Evolutionary conservation across 2,797 vertebrate genomes (phyloP), one percentile per base, ranked within the genome.

Genomic region (Philypnodon macrostomus): DNA sequence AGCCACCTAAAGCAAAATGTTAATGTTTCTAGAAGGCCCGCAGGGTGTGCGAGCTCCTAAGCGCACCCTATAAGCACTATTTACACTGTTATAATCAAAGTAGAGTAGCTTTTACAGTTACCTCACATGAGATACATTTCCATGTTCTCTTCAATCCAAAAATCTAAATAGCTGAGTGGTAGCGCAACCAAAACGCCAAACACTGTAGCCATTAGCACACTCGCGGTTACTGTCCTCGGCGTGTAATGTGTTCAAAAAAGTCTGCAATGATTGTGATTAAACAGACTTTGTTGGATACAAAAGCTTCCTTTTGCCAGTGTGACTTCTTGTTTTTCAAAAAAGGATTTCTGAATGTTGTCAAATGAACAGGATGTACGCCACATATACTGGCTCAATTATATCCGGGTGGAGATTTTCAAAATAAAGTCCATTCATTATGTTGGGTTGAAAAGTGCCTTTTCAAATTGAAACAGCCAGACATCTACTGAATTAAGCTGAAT

Each of bases 271-370:
- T 12, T 15, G 19, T 2, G 1, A 16, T 50, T 41, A 2, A 21
- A 13, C 16, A 18, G 45, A 13, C n/a, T 34, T 44, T 30, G 17
- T 4, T 11, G 30, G 12, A 16, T 8, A 58, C 45, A 38, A 39
- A 33, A 13, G 5, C 2, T 10, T 8, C 14, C 48, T n/a, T 2
- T 32, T 1, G n/a, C 0, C 15, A 58, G 17, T 73, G 75, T 84
- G n/a, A n/a, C 82, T 81, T 70, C 73, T 84, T 83, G 54, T 77
- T 81, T 66, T 60, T 67, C 53, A 14, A 32, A 39, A 63, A 44
- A 65, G 73, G 70, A 67, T n/a, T 52, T 77, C 57, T n/a, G 55
- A 63, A 38, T 79, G 79, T 85, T 85, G 77, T 85, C 84, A 85
- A 83, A 77, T 27, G 39, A 58, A 37, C 61, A 63, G 81, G 78